Evolutionary conservation across 2,113 vertebrate species (phyloP), one percentile per base, ranked within the genome.

Genomic region (Ammodytes dubius): DNA sequence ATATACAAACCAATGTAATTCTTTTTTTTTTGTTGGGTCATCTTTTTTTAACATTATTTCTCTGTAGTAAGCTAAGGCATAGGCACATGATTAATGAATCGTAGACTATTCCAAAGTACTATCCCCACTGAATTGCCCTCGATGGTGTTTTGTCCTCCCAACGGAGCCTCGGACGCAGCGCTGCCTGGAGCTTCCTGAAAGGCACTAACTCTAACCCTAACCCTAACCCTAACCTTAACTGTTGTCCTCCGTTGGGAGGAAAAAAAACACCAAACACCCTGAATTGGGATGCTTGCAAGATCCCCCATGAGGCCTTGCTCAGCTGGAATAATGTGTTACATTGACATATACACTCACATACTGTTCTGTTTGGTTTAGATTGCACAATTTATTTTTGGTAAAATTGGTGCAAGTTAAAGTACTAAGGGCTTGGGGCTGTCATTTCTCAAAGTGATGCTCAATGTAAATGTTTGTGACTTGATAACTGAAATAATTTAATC

Each of bases 401-500:
- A 10, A 79, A 70, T 68, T 49, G 13, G 7, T 70, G 35, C 4
- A 4, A 63, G n/a, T 60, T 43, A 47, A 64, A 70, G 39, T 13
- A 12, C 4, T 70, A 49, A 37, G 42, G 58, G 59, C 15, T 35
- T 10, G 2, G 27, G 40, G 27, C 47, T 61, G 35, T 49, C 79
- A 35, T 59, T 54, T 69, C 19, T 46, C 10, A 19, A 35, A 70
- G 61, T 39, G 15, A 40, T 60, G 12, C 40, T 43, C n/a, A 81
- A 73, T 72, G 52, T 57, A 73, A 76, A 79, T 65, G 69, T 79
- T 77, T 61, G 46, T 70, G 59, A 61, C 15, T 71, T 53, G 50
- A 72, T 68, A 58, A 72, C 57, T 40, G 4, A 76, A 79, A 74
- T 74, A 46, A 81, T 87, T 82, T 46, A 76, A 76, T 91, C 61